A percentile compares a stretch with the other conserved stretches of the same genome.
Evolutionary conservation across 2,797 vertebrate genomes (phyloP).

Genomic region (Eulemur coronatus): DNA sequence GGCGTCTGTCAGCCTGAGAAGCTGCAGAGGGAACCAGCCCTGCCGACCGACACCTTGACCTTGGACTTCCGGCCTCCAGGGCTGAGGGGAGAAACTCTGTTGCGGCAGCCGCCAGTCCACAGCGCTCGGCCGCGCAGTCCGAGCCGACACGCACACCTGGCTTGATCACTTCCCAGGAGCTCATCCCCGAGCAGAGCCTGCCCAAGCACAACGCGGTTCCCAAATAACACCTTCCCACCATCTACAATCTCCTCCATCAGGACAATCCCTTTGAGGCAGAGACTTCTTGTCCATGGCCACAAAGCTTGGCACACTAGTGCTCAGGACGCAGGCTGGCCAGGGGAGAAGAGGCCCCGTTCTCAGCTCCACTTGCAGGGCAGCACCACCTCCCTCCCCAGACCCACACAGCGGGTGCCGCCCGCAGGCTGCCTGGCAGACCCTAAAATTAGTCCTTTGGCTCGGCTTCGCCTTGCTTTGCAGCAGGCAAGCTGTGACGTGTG

Average conservation of each 20-base stretch:
- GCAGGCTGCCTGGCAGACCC: too few relatives aligned
- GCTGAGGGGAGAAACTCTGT: neutral
- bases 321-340: neutral
- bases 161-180: neutral
- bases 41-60: rapidly evolving
- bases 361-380: neutral
- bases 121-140: rapidly evolving
- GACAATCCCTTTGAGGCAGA: neutral
- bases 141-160: rapidly evolving
- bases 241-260: neutral
- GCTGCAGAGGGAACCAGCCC: rapidly evolving
- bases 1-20: rapidly evolving
- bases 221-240: rapidly evolving
- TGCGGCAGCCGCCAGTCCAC: rapidly evolving
- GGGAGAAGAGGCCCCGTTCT: neutral
- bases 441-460: too few relatives aligned
- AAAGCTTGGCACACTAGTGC: rapidly evolving
- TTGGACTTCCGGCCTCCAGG: neutral
- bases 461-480: neutral
- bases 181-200: neutral
- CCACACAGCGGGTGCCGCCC: rapidly evolving
- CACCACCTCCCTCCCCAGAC: too few relatives aligned
- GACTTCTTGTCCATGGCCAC: neutral
- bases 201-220: rapidly evolving
- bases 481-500: rapidly evolving